Base-by-base conservation (phyloP, 1,140 invertebrate genomes). In the Zaprionus camerounensis region DNA sequence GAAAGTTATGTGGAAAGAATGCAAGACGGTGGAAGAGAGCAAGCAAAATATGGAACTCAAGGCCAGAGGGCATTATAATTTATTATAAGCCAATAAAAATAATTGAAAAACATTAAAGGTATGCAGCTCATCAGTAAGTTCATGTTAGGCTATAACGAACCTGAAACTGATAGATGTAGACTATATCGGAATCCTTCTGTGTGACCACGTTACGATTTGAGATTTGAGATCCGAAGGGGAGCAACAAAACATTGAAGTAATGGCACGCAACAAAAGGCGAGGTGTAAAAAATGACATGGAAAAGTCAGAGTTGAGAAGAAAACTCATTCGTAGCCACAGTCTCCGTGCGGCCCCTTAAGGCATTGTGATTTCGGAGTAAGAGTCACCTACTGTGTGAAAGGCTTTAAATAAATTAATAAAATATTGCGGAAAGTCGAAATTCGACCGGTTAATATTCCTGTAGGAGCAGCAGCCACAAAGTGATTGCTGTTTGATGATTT, bases 71-170 rank as follows among this genome's bases (percentile, higher is more conserved):
- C 71, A 75, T 81, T 87, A 88, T 78, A 83, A 82, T 79, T 77
- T 80, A 87, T 87, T 77, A 78, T 90, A 76, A 84, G 78, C 73
- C 85, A 78, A 90, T 84, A 87, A 81, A 87, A 90, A 84, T 90
- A 87, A 90, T 84, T 84, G 85, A 84, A 76, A 75, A 80, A 90
- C 71, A 71, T 72, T 80, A 82, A 66, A 69, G 75, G 67, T 73
- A 82, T 61, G 58, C 69, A 22, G 65, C 34, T 38, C 26, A 57
- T 53, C 41, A 67, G n/a, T 22, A 34, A 24, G 58, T 63, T 31
- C 34, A 22, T 56, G 5, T 44, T 26, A 38, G 38, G 53, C 66
- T 70, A 62, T 81, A 82, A 80, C 63, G 73, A 86, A 85, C 82
- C 61, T 75, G 20, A 22, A 58, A 63, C 22, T 49, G 46, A 12